phyloP scores from a whole-genome alignment of 1,140 invertebrate species.

The Littorina saxatilis region DNA sequence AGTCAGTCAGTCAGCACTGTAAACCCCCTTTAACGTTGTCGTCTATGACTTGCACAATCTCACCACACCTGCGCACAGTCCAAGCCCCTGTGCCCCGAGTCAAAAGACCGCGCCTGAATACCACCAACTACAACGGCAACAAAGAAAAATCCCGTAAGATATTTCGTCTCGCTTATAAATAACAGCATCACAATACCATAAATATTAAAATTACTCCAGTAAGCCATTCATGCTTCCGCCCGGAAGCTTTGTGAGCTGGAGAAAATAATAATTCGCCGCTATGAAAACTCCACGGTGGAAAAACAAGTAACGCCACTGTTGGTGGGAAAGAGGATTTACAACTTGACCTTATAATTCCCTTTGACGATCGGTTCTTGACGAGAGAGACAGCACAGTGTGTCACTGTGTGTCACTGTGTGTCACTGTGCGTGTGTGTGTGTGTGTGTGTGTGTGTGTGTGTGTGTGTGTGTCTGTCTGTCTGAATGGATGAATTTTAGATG shows the following conservation, averaged over 20 bases:
- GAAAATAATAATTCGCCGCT: not conserved
- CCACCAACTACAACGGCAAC: too few relatives aligned
- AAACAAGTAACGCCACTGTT: not conserved
- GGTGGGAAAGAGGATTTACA: not conserved
- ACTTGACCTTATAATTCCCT: not conserved
- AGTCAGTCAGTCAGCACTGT: too few relatives aligned
- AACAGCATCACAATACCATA: too few relatives aligned
- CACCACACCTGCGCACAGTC: too few relatives aligned
- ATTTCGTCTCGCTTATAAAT: too few relatives aligned
- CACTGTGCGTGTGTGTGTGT: not conserved
- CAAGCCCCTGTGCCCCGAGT: too few relatives aligned
- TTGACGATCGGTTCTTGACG: not conserved
- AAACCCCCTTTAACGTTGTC: too few relatives aligned
- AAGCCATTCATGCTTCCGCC: too few relatives aligned
- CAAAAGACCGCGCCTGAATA: too few relatives aligned
- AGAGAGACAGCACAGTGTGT: not conserved
- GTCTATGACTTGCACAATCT: too few relatives aligned
- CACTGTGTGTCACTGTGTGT: not conserved
- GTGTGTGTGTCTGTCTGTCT: not conserved
- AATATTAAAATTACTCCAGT: too few relatives aligned
- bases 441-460: constrained; percentile 25
- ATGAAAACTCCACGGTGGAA: not conserved
- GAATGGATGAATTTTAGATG: not conserved
- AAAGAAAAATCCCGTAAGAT: too few relatives aligned
- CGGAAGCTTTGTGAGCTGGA: not conserved